phyloP scores from a whole-genome alignment of 2,113 vertebrate genomes.

The Rattus norvegicus region GRCr8 NC_086020.1:37647501-37648000 shows the following conservation, averaged over 20 bases:
- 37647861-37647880: slow-evolving; percentile 4
- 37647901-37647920: slow-evolving; percentile 23
- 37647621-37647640: slow-evolving; percentile 72
- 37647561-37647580: slow-evolving; percentile 72
- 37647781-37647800: background rate
- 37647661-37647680: slow-evolving; percentile 63
- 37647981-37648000: slow-evolving; percentile 19
- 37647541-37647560: slow-evolving; percentile 60
- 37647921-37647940: slow-evolving; percentile 3
- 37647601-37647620: slow-evolving; percentile 74
- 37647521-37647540: slow-evolving; percentile 48
- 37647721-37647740: slow-evolving; percentile 20
- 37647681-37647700: slow-evolving; percentile 63
- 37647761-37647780: slow-evolving; percentile 36
- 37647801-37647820: slow-evolving; percentile 26
- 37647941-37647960: slow-evolving; percentile 26
- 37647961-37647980: slow-evolving; percentile 42
- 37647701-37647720: slow-evolving; percentile 12
- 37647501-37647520: slow-evolving; percentile 70
- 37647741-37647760: background rate
- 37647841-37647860: slow-evolving; percentile 26
- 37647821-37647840: slow-evolving; percentile 22
- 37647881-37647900: slow-evolving; percentile 16
- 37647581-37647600: slow-evolving; percentile 59
- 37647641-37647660: slow-evolving; percentile 74